Base-by-base conservation (phyloP, 2,113 vertebrate species). In the Elephas maximus region DNA sequence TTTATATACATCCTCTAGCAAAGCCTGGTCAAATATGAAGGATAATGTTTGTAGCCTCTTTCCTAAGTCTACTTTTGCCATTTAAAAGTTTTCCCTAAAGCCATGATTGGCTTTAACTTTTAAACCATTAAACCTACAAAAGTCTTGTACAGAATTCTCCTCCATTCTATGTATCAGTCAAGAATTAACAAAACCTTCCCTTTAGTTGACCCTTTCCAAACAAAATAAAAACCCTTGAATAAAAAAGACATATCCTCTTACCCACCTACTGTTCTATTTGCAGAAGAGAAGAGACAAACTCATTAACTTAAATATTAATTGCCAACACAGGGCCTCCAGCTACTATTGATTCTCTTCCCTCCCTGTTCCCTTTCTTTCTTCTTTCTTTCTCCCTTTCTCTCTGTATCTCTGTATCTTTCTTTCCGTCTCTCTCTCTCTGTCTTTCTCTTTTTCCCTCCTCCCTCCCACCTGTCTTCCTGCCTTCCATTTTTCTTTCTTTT, bases 161-260 rank as follows among this genome's bases (percentile, higher is more conserved):
- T 80, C 9, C 60, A 21, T 20, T 67, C 28, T 30, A 86, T 37
- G 23, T 26, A 8, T 33, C 60, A 62, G 28, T 11, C 0, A 1
- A 81, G 83, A 94, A 82, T 82, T 5, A 77, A 83, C 37, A 63
- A 85, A 53, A 48, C 1, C 6, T 74, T 82, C 76, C 51, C 24
- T 62, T 37, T 23, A 4, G 26, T 48, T 82, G 84, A 53, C 65
- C 20, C 79, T 85, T 94, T 65, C 23, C 89, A 91, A 96, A 62
- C 21, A 92, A 88, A 53, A 63, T 1, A 17, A 90, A 94, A 80
- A 24, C 41, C n/a, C 65, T 2, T 28, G 37, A 85, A 37, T 48
- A 60, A 62, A 44, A 90, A 57, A 14, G 37, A 15, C 12, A 2
- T 51, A 12, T 53, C 67, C 45, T 78, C 88, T 62, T 71, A 86